Evolutionary conservation across 2,888 invertebrate species (phyloP).

Genomic region (Deroplatys truncata): DNA sequence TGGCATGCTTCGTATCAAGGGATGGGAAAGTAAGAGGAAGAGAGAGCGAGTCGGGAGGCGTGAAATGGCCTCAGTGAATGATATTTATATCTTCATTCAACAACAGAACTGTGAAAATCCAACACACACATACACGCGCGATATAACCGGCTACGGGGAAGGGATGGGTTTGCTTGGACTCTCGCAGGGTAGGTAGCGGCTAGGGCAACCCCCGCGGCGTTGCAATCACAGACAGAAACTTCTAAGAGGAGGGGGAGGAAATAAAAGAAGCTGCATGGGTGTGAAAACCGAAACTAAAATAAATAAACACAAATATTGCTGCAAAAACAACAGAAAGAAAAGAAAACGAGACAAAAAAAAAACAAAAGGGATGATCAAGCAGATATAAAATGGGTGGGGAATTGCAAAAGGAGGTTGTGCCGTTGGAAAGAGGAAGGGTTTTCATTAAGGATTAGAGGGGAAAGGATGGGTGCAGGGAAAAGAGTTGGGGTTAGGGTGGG

Average conservation of each 20-base stretch:
- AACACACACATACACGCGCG: conserved; percentile 18
- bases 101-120: conserved; percentile 21
- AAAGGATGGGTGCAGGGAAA: conserved; percentile 1
- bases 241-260: neutral
- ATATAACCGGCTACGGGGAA: conserved; percentile 11
- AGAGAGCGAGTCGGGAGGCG: conserved; percentile 34
- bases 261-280: neutral
- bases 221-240: conserved; percentile 12
- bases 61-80: conserved; percentile 21
- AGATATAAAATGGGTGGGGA: neutral
- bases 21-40: neutral
- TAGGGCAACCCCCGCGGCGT: neutral
- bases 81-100: conserved; percentile 27
- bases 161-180: neutral
- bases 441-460: neutral
- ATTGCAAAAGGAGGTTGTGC: neutral
- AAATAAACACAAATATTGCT: neutral
- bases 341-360: neutral
- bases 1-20: neutral
- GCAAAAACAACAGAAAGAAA: neutral
- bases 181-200: neutral
- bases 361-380: conserved; percentile 3
- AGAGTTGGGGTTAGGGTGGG: neutral
- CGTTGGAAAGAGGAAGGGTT: neutral
- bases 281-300: neutral